These are phyloP conservation scores for Sarotherodon lohbergeri DNA, from an alignment of 2,113 vertebrate species.

Conservation along the genomic window DNA sequence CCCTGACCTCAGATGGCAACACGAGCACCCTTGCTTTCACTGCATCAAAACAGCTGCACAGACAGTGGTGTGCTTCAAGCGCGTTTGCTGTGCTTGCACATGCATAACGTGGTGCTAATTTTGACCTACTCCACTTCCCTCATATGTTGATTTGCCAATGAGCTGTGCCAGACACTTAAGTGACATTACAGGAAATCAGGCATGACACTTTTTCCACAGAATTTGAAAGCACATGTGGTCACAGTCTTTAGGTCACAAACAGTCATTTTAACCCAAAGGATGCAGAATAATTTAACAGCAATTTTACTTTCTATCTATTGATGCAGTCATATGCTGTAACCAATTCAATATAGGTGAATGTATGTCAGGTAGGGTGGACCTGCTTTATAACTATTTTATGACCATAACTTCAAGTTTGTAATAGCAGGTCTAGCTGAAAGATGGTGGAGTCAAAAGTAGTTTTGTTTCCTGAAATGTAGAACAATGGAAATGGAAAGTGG, in stretches of 20 bases:
- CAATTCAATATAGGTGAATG: neutral
- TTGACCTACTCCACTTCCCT: neutral
- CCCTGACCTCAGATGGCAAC: neutral
- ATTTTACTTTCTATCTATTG: neutral
- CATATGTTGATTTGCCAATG: neutral
- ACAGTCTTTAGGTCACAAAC: neutral
- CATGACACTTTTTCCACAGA: neutral
- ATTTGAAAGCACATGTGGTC: neutral
- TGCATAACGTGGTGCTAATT: neutral
- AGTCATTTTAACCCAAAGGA: neutral
- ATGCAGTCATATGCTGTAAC: neutral
- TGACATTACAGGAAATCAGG: neutral
- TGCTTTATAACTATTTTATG: neutral
- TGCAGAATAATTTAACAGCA: neutral
- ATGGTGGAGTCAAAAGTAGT: neutral
- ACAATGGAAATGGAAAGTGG: neutral
- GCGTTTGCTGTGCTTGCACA: neutral
- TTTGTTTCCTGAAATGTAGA: neutral
- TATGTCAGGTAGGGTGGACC: neutral
- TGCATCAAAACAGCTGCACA: neutral
- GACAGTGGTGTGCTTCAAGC: neutral
- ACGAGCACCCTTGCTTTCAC: neutral
- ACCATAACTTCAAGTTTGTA: neutral
- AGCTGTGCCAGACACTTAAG: neutral
- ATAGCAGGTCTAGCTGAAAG: neutral